These are phyloP conservation scores for Hippocampus mohnikei DNA, from an alignment of 2,113 vertebrate genomes.

Conservation along the genomic window DNA sequence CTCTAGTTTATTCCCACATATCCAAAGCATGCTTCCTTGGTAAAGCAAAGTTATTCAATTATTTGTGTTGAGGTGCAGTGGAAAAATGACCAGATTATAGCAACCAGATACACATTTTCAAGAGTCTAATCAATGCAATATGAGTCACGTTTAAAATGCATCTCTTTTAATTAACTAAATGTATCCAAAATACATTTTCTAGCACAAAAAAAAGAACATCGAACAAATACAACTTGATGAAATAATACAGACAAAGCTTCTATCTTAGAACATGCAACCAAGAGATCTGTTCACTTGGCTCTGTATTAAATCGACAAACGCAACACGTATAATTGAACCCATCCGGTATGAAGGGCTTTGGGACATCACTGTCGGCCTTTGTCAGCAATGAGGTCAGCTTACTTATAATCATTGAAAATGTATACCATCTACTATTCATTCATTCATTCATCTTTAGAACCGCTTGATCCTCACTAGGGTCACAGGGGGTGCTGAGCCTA, in stretches of 20 bases:
- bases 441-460: too few species aligned
- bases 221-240: conserved; percentile 9
- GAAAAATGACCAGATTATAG: not conserved
- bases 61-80: not conserved
- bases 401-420: conserved; percentile 14
- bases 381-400: conserved; percentile 31
- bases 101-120: not conserved
- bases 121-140: not conserved
- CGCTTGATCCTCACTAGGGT: too few species aligned
- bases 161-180: not conserved
- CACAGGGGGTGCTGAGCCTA: too few species aligned
- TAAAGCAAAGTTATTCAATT: not conserved
- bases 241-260: conserved; percentile 1
- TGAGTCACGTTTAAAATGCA: not conserved
- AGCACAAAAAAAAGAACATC: not conserved
- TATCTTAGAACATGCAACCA: conserved; percentile 26
- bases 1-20: not conserved
- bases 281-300: conserved; percentile 41
- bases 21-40: not conserved
- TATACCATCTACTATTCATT: conserved; percentile 10
- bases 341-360: conserved; percentile 21
- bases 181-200: conserved; percentile 2
- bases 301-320: conserved; percentile 45
- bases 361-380: conserved; percentile 26
- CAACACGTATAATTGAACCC: conserved; percentile 29